Conservation (phyloP, 2,113 vertebrate species). For the Hypomesus transpacificus region DNA sequence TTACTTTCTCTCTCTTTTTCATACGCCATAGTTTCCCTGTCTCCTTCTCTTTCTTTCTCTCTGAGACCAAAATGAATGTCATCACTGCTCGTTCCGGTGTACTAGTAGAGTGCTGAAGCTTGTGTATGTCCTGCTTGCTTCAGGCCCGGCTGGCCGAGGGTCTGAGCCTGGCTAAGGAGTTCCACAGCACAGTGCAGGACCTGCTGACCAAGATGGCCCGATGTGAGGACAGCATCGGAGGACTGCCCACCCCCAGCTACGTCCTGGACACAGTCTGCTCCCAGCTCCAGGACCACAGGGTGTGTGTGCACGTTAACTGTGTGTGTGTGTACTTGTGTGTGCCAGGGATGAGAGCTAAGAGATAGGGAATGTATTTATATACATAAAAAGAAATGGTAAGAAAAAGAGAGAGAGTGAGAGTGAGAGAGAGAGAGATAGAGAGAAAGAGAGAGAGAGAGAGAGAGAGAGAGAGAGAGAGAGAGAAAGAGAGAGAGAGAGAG, state of each 20-base stretch:
- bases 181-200: constrained; percentile 79
- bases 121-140: background rate
- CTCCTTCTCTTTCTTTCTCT: too few species aligned
- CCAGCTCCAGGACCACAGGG: constrained; percentile 83
- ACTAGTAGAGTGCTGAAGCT: background rate
- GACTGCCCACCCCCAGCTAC: constrained; percentile 73
- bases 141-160: constrained; percentile 81
- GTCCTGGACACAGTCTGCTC: constrained; percentile 72
- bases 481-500: too few species aligned
- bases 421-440: too few species aligned
- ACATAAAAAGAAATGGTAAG: background rate
- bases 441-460: too few species aligned
- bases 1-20: too few species aligned
- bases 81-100: too few species aligned
- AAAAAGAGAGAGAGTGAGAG: too few species aligned
- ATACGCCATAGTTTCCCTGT: too few species aligned
- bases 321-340: background rate
- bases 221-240: constrained; percentile 69
- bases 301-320: background rate
- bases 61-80: too few species aligned
- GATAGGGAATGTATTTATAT: background rate
- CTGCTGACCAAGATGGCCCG: constrained; percentile 77
- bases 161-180: constrained; percentile 77
- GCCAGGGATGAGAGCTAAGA: background rate
- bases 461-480: too few species aligned